phyloP scores from a whole-genome alignment of 2,888 invertebrate species.

The Craniophora ligustri region DNA sequence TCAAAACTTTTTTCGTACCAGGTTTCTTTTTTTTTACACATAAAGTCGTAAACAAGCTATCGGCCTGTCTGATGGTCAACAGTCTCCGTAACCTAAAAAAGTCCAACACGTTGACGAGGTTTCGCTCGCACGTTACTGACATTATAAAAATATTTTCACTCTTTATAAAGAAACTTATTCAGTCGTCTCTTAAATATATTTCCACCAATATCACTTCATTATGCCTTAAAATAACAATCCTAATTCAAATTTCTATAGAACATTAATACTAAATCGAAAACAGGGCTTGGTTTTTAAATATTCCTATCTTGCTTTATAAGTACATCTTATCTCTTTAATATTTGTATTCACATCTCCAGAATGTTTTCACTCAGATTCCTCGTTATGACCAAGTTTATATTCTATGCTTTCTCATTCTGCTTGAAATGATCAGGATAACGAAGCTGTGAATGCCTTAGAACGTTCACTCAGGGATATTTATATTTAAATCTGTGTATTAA shows the following conservation, averaged over 20 bases:
- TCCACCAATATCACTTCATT: too few species aligned
- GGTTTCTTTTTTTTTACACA: too few species aligned
- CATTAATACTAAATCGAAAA: neutral
- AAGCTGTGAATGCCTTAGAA: conserved; percentile 27
- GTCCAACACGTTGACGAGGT: too few species aligned
- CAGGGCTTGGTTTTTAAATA: neutral
- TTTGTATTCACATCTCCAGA: conserved; percentile 13
- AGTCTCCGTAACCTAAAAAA: too few species aligned
- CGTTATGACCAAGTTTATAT: conserved; percentile 26
- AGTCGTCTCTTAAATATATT: too few species aligned
- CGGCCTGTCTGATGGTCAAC: too few species aligned
- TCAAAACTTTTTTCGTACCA: too few species aligned
- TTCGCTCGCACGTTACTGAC: too few species aligned
- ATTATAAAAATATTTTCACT: too few species aligned
- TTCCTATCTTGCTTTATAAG: neutral
- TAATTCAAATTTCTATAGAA: neutral
- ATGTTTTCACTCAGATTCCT: conserved; percentile 17
- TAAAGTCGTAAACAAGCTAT: too few species aligned
- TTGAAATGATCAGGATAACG: conserved; percentile 40
- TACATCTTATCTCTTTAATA: conserved; percentile 13
- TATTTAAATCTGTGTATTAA: conserved; percentile 8
- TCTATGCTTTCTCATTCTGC: conserved; percentile 39
- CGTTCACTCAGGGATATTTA: neutral
- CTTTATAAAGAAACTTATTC: too few species aligned
- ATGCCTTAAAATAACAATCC: too few species aligned